A percentile compares a stretch with the other conserved stretches of the same genome.
phyloP scores from a whole-genome alignment of 2,888 invertebrate genomes.

The Elysia crispata region DNA sequence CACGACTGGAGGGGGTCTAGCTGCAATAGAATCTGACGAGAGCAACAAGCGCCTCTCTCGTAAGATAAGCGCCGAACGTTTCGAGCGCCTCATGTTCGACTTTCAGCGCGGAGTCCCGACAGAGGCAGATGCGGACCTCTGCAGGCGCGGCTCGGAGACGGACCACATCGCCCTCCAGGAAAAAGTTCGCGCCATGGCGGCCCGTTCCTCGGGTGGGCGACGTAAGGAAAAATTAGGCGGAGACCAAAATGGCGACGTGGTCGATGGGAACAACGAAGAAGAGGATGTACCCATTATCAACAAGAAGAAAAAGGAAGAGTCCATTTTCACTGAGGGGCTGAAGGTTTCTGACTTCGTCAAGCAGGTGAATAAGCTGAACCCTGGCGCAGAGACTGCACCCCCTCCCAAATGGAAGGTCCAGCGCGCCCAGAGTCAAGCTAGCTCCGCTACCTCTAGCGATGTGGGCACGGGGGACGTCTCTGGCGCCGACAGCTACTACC shows the following conservation, averaged over 20 bases:
- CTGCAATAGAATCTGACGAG: neutral
- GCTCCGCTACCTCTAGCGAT: conserved; percentile 33
- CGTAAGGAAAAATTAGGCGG: no score
- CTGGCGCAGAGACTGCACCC: conserved; percentile 41
- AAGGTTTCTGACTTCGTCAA: conserved; percentile 58
- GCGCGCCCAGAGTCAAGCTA: conserved; percentile 42
- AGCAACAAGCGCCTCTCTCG: conserved; percentile 48
- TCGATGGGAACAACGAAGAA: neutral
- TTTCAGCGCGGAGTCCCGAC: conserved; percentile 58
- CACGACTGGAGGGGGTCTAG: neutral
- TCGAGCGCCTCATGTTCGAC: conserved; percentile 58
- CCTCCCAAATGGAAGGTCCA: conserved; percentile 51
- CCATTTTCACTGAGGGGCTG: conserved; percentile 56
- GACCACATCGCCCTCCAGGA: conserved; percentile 55
- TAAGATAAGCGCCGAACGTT: conserved; percentile 58
- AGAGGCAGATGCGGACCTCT: conserved; percentile 42
- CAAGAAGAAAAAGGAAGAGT: conserved; percentile 52
- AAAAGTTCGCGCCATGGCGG: conserved; percentile 45
- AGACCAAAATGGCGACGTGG: no score
- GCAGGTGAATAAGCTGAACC: conserved; percentile 56
- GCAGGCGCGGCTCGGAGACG: conserved; percentile 46
- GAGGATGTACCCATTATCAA: conserved; percentile 41
- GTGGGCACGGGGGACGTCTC: conserved; percentile 41
- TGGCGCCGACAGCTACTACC: conserved; percentile 55
- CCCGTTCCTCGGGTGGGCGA: no score